A percentile compares a stretch with the other conserved stretches of the same genome.
phyloP scores from a whole-genome alignment of 2,888 invertebrate species.

The Pemphredon lugubris region DNA sequence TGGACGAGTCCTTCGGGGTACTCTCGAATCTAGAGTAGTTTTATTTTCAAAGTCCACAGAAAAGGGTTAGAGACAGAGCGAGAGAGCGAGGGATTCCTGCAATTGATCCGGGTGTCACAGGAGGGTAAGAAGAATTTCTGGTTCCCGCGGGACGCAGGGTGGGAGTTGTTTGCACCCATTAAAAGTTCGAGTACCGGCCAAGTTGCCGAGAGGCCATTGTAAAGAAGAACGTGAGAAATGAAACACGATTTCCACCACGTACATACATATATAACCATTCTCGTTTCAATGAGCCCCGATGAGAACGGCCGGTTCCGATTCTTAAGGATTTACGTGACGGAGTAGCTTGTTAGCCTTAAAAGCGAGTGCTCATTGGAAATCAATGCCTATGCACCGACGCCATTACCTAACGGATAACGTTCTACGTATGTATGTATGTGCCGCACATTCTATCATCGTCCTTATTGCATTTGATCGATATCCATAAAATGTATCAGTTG shows the following conservation, averaged over 20 bases:
- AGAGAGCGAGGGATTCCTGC: not conserved
- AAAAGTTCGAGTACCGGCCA: constrained; percentile 41
- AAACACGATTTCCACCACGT: constrained; percentile 48
- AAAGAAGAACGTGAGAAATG: constrained; percentile 52
- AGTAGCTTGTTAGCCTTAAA: constrained; percentile 56
- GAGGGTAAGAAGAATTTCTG: constrained; percentile 12
- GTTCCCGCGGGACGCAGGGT: not conserved
- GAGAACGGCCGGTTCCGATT: constrained; percentile 48
- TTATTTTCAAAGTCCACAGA: not conserved
- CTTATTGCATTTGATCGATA: constrained; percentile 43
- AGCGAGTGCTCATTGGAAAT: constrained; percentile 56
- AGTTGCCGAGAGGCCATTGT: constrained; percentile 39
- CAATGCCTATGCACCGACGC: constrained; percentile 45
- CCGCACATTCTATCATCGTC: constrained; percentile 37
- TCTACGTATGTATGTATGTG: constrained; percentile 16
- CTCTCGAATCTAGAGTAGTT: not conserved
- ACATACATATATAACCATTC: constrained; percentile 38
- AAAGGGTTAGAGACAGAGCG: too few species aligned
- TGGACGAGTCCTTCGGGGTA: not conserved
- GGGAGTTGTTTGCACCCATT: constrained; percentile 47
- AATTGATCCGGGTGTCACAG: constrained; percentile 14
- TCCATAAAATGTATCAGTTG: constrained; percentile 33
- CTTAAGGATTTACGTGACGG: constrained; percentile 50
- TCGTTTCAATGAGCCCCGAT: constrained; percentile 30
- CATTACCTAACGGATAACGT: constrained; percentile 36